Evolutionary conservation across 30 jellyfish, hydroid and myxozoan genomes (phyloP).

Genomic region (Aurelia coerulea): DNA sequence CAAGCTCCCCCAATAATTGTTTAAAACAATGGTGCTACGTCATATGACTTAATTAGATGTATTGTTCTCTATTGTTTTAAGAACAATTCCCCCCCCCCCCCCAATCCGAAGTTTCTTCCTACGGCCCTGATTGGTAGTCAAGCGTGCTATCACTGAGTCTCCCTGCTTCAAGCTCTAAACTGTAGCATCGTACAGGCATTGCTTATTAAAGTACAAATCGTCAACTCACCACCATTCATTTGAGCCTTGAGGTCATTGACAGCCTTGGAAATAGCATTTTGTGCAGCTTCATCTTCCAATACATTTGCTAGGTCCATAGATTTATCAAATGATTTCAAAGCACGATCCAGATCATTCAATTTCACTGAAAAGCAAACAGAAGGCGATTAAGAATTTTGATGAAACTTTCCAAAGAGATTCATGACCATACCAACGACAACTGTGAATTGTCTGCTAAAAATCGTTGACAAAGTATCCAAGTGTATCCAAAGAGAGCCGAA

Average conservation of each 20-base stretch:
- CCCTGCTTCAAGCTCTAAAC: too few species aligned
- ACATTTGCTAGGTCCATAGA: conserved; percentile 81
- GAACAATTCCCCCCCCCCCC: conserved; percentile 6
- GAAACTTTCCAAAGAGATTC: not conserved
- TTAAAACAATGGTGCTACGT: too few species aligned
- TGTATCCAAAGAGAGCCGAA: too few species aligned
- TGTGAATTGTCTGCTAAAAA: too few species aligned
- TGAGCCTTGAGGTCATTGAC: conserved; percentile 68
- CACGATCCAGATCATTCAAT: conserved; percentile 72
- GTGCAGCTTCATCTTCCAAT: conserved; percentile 86
- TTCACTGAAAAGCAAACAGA: conserved; percentile 60
- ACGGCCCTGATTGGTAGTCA: too few species aligned
- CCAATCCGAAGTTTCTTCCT: not conserved
- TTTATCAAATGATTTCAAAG: conserved; percentile 74
- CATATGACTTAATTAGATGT: too few species aligned
- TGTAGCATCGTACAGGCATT: too few species aligned
- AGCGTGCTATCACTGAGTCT: too few species aligned
- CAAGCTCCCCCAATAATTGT: too few species aligned
- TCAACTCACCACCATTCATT: conserved; percentile 44
- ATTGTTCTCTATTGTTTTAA: too few species aligned
- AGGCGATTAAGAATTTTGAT: not conserved
- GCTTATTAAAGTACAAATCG: too few species aligned
- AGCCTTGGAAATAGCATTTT: conserved; percentile 90
- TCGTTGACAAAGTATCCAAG: too few species aligned
- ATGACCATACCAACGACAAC: not conserved